Base-by-base conservation (phyloP, 2,888 invertebrate genomes). In the Nipponacmea schrenckii region DNA sequence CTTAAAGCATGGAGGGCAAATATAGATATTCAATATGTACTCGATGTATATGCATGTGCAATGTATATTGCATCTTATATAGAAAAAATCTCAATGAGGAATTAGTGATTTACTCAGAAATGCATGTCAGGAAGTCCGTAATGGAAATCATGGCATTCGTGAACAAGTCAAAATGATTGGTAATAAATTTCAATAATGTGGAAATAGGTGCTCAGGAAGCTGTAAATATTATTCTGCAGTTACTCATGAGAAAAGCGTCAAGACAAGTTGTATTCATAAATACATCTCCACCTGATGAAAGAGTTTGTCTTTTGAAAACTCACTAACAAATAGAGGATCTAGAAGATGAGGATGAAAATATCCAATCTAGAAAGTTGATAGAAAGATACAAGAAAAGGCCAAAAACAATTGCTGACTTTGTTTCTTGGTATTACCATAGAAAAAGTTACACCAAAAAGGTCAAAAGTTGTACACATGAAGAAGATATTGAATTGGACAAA, bases 201-300 rank as follows among this genome's bases (percentile, higher is more conserved):
- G 82, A 84, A 73, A 74, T 84, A 8, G 74, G 77, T 65, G 83
- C 83, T 2, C 83, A 84, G 69, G 84, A 85, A 70, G 81, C 82
- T 62, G 79, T 69, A 4, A 81, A 79, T 72, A 69, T 78, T 10
- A 45, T 78, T 5, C 71, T 84, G n/a, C 72, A 73, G n/a, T 66
- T 84, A 68, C 79, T 80, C 24, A 72, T 84, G 70, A 77, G 71
- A 62, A 64, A 64, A 24, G 48, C 73, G 12, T 76, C 77, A n/a
- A 65, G 79, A 64, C 62, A 74, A 17, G 48, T 67, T 7, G 44
- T 80, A 1, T 82, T 80, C 72, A 68, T 81, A 15, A 80, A 81
- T 26, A 83, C 82, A 2, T 70, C 50, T 65, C 77, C 77, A 12
- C 79, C 80, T 26, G 82, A 80, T 12, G 77, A 77, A 14, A 78